Base-by-base conservation (phyloP, 2,113 vertebrate species). In the Lophochroa leadbeateri region DNA sequence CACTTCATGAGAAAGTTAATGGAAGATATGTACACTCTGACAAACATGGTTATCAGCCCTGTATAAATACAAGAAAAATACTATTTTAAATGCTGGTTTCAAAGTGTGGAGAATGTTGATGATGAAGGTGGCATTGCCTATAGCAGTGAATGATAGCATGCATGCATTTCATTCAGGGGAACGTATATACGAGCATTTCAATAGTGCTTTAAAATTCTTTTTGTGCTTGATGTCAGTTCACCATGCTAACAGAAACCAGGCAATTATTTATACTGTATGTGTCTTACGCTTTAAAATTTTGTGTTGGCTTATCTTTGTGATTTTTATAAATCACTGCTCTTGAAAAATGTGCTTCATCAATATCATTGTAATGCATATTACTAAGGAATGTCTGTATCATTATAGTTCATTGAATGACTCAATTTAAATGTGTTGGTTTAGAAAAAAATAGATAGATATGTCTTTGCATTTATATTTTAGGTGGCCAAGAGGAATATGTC, bases 401-500 rank as follows among this genome's bases (percentile, higher is more conserved):
- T 85, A 33, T 1, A 35, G 35, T 49, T 94, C 43, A 52, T 76
- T 35, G 7, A 82, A 52, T 60, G 39, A 24, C 39, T 94, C 13
- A 2, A 7, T 17, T 78, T 39, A 39, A 81, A 60, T 39, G 11
- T 4, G 7, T 20, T 77, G 13, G 3, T 90, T 82, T 71, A 86
- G 82, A 28, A 95, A 69, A 80, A 86, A 63, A 92, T 58, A 55
- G 50, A 91, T 84, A 58, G 23, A 33, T 58, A 19, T 55, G 69
- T 97, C 90, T 95, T 97, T 81, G 92, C 33, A n/a, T 96, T 84
- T 94, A 33, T 75, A 50, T 97, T 94, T 92, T 52, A 99, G 99
- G 99, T 98, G 99, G 99, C 79, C 99, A 99, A 96, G 99, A 99
- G 97, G 99, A 99, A 58, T 99, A 99, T 27, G 99, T 99, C 41